These are phyloP conservation scores for Ariopsis seemanni DNA, from an alignment of 2,113 vertebrate genomes.

Conservation along the genomic window DNA sequence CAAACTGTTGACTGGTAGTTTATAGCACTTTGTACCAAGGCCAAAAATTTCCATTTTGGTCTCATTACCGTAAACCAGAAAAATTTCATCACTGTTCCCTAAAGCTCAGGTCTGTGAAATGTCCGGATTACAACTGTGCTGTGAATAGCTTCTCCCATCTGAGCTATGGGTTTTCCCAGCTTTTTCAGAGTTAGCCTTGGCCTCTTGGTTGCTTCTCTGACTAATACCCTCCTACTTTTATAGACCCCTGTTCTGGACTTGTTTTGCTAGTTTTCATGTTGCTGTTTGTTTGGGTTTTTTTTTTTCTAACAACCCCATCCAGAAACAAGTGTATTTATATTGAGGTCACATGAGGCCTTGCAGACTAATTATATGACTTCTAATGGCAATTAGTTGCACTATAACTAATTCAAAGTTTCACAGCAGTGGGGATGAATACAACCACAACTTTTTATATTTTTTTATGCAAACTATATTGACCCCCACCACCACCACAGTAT, in stretches of 20 bases:
- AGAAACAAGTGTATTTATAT: neutral
- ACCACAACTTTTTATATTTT: neutral
- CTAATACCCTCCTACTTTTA: neutral
- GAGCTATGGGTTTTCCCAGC: neutral
- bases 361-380: neutral
- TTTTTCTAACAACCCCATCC: neutral
- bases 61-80: neutral
- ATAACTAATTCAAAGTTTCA: neutral
- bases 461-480: neutral
- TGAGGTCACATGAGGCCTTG: neutral
- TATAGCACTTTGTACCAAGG: neutral
- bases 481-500: neutral
- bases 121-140: neutral
- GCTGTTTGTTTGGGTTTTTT: neutral
- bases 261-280: neutral
- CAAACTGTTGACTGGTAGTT: too few relatives aligned
- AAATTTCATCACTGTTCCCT: neutral
- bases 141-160: neutral
- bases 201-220: neutral
- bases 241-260: neutral
- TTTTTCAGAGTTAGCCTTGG: neutral
- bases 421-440: neutral
- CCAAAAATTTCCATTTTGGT: neutral
- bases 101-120: neutral
- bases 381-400: neutral